Conservation (phyloP, 2,888 invertebrate species). For the Notocelia uddmanniana region DNA sequence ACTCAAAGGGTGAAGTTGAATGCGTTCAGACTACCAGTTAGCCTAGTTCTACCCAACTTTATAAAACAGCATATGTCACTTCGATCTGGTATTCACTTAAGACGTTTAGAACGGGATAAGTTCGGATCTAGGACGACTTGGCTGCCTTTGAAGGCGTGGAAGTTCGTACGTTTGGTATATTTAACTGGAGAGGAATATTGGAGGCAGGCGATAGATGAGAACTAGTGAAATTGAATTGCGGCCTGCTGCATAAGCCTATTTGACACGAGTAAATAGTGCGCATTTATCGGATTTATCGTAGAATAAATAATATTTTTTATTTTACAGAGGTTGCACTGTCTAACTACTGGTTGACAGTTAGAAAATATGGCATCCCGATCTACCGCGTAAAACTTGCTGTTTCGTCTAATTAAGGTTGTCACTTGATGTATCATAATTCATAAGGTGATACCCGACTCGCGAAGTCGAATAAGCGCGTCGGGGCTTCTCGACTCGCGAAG, state of each 20-base stretch:
- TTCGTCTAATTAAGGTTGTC: no score
- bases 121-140: constrained; percentile 15
- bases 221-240: constrained; percentile 14
- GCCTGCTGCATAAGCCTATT: background rate
- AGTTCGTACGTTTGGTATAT: constrained; percentile 32
- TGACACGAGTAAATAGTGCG: background rate
- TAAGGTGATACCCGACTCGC: no score
- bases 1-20: constrained; percentile 40
- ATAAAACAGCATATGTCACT: background rate
- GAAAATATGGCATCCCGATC: no score
- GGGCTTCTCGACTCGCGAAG: no score
- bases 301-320: no score
- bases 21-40: constrained; percentile 41
- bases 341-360: no score
- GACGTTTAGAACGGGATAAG: background rate
- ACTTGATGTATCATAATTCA: no score
- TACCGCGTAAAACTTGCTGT: no score
- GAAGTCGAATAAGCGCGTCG: no score
- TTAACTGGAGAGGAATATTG: constrained; percentile 30
- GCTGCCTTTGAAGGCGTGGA: constrained; percentile 28
- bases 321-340: no score
- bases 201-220: constrained; percentile 18
- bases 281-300: background rate
- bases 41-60: constrained; percentile 19
- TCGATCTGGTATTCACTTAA: background rate